phyloP scores from a whole-genome alignment of 2,888 invertebrate genomes.

The Branchellion lobata region DNA sequence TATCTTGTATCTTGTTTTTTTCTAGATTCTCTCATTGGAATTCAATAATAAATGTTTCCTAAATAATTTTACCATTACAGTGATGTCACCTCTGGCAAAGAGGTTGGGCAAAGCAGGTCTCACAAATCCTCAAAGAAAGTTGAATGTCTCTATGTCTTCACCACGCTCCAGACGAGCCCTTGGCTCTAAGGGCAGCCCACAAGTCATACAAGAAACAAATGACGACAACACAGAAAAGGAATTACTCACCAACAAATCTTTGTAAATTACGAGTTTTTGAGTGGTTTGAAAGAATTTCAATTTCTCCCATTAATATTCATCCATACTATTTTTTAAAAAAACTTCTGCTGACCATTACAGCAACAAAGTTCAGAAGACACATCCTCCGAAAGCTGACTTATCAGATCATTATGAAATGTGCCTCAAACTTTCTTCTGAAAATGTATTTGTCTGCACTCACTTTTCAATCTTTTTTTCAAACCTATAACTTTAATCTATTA shows the following conservation, averaged over 20 bases:
- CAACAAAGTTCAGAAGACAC: background rate
- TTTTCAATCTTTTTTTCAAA: too few relatives aligned
- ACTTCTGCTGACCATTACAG: background rate
- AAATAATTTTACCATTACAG: too few relatives aligned
- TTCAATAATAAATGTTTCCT: too few relatives aligned
- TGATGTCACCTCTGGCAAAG: constrained; percentile 5
- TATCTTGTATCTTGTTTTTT: too few relatives aligned
- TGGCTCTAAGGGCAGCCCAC: background rate
- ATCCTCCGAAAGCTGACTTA: background rate
- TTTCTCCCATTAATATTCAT: too few relatives aligned
- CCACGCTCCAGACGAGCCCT: background rate
- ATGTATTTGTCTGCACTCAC: too few relatives aligned
- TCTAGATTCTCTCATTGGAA: too few relatives aligned
- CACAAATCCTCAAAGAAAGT: background rate
- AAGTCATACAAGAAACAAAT: background rate
- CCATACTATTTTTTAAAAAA: too few relatives aligned
- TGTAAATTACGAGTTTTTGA: background rate
- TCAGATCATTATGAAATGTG: constrained; percentile 3
- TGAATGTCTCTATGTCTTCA: background rate
- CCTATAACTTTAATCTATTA: too few relatives aligned
- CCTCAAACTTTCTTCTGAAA: constrained; percentile 16
- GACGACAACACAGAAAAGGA: background rate
- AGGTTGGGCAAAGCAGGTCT: background rate
- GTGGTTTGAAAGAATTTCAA: too few relatives aligned
- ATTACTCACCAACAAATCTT: background rate